Evolutionary conservation across 2,797 vertebrate genomes (phyloP).

Genomic region (Cyprinodon diabolis): DNA sequence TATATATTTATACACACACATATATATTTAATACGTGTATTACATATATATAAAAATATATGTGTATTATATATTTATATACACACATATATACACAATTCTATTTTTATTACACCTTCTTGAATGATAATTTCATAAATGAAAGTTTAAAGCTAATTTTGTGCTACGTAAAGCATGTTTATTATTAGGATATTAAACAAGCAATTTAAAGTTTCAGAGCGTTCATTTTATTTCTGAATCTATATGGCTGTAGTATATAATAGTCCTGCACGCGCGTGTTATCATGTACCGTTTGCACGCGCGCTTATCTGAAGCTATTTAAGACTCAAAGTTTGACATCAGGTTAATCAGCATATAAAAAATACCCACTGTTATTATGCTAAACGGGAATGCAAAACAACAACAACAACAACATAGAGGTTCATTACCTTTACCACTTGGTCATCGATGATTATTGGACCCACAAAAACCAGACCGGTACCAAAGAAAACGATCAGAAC

Average conservation of each 20-base stretch:
- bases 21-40: too few species aligned
- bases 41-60: too few species aligned
- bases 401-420: too few species aligned
- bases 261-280: background rate
- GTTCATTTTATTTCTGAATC: background rate
- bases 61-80: too few species aligned
- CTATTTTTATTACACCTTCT: too few species aligned
- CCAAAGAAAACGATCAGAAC: slow-evolving; percentile 64
- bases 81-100: too few species aligned
- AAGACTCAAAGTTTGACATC: background rate
- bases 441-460: slow-evolving; percentile 77
- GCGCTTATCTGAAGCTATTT: background rate
- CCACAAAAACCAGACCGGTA: slow-evolving; percentile 68
- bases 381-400: background rate
- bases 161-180: too few species aligned
- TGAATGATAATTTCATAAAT: too few species aligned
- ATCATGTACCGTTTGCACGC: background rate
- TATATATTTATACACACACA: too few species aligned
- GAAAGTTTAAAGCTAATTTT: too few species aligned
- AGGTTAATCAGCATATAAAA: background rate
- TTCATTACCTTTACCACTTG: slow-evolving; percentile 81
- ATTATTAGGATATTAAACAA: background rate
- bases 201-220: background rate
- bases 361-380: background rate
- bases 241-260: background rate